Evolutionary conservation across 2,888 invertebrate species (phyloP).

Genomic region (Trachelus troglodyta): DNA sequence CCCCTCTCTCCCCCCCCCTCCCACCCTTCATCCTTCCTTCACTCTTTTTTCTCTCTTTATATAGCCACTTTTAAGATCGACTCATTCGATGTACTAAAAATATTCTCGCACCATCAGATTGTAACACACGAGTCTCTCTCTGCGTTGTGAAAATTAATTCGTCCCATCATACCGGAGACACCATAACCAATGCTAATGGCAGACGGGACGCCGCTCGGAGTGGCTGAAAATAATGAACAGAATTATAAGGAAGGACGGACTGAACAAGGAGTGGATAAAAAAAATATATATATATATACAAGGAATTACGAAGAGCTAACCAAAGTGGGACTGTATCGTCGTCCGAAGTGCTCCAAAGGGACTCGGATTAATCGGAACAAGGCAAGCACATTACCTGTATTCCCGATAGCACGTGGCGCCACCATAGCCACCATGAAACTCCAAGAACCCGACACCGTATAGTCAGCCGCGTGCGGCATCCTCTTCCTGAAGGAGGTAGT

Average conservation of each 20-base stretch:
- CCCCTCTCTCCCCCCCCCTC: accelerated
- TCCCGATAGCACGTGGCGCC: conserved; percentile 50
- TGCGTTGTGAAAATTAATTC: neutral
- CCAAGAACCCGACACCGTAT: conserved; percentile 48
- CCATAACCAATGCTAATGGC: neutral
- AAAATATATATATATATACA: neutral
- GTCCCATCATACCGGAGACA: neutral
- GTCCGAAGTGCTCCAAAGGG: neutral
- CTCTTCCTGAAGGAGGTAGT: conserved; percentile 13
- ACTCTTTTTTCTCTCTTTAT: neutral
- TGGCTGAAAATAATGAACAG: neutral
- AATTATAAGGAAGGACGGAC: neutral
- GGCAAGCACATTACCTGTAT: conserved; percentile 60
- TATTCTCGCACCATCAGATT: neutral
- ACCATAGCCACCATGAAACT: conserved; percentile 38
- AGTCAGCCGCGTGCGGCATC: conserved; percentile 20
- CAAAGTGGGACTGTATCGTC: neutral
- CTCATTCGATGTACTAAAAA: neutral
- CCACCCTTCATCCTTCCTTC: no score
- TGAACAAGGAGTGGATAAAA: neutral
- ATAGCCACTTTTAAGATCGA: neutral
- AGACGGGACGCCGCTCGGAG: neutral
- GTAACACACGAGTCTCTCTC: neutral
- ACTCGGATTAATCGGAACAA: conserved; percentile 60
- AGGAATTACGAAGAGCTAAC: neutral